phyloP scores from a whole-genome alignment of 2,113 vertebrate genomes.

The Myrmecophaga tridactyla region DNA sequence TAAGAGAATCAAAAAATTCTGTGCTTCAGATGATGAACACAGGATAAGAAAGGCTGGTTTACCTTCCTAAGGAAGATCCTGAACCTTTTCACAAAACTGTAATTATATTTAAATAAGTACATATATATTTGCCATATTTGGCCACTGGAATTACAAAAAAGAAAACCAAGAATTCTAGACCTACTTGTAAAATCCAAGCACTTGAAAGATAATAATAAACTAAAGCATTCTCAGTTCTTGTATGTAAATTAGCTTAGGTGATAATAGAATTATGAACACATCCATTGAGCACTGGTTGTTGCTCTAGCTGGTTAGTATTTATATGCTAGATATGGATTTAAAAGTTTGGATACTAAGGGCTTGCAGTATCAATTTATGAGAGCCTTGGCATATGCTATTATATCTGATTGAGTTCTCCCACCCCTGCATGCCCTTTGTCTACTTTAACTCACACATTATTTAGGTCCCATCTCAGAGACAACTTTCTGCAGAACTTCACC shows the following conservation, averaged over 20 bases:
- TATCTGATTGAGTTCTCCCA: neutral
- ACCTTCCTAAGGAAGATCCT: neutral
- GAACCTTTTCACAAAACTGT: neutral
- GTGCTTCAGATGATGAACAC: neutral
- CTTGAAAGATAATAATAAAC: neutral
- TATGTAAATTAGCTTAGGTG: neutral
- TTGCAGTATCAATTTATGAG: neutral
- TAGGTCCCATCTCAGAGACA: neutral
- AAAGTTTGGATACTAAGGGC: neutral
- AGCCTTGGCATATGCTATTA: neutral
- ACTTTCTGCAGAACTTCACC: neutral
- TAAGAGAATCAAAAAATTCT: slow-evolving; percentile 4
- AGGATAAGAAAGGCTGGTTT: neutral
- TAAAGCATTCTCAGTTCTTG: neutral
- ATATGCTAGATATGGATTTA: neutral
- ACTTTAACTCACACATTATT: neutral
- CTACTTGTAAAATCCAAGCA: neutral
- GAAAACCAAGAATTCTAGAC: neutral
- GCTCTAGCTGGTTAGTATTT: neutral
- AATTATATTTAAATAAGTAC: neutral
- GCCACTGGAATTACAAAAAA: neutral
- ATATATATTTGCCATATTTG: neutral
- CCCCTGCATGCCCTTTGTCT: neutral
- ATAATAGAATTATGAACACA: neutral
- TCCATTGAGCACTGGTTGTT: neutral